A percentile compares a stretch with the other conserved stretches of the same genome.
Evolutionary conservation across 2,888 invertebrate species (phyloP).

Genomic region (Apamea epomidion): DNA sequence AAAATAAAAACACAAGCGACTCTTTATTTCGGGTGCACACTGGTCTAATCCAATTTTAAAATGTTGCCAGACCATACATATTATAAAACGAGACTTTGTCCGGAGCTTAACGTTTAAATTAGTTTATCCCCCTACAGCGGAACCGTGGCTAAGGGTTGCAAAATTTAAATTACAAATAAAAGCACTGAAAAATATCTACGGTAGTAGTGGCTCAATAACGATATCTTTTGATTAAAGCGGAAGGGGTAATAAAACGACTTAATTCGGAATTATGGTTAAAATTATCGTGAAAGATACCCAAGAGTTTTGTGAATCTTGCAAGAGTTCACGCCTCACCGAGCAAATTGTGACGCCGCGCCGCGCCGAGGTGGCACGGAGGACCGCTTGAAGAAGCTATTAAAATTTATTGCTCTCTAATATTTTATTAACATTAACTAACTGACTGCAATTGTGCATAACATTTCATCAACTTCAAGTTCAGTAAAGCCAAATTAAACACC

Average conservation of each 20-base stretch:
- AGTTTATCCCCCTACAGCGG: conserved; percentile 89
- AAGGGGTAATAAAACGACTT: conserved; percentile 88
- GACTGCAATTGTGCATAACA: not conserved
- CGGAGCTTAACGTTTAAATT: conserved; percentile 90
- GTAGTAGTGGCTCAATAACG: conserved; percentile 89
- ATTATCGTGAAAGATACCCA: conserved; percentile 75
- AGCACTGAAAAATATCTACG: conserved; percentile 90
- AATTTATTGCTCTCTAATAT: conserved; percentile 48
- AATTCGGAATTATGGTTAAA: conserved; percentile 82
- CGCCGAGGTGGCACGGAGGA: conserved; percentile 46
- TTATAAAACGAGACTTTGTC: conserved; percentile 87
- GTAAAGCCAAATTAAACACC: not conserved
- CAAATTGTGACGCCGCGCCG: conserved; percentile 63
- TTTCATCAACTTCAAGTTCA: not conserved
- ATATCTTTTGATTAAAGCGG: conserved; percentile 89
- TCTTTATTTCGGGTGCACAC: conserved; percentile 75
- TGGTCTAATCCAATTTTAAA: conserved; percentile 86
- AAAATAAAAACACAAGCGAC: conserved; percentile 64
- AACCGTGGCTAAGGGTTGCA: conserved; percentile 87
- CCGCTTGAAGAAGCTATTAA: conserved; percentile 51
- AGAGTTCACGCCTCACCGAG: conserved; percentile 66
- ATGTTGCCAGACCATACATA: conserved; percentile 86
- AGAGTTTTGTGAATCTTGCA: conserved; percentile 73
- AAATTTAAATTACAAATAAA: conserved; percentile 91
- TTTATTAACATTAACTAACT: conserved; percentile 6